phyloP scores from a whole-genome alignment of 2,113 vertebrate genomes.

The Xiphophorus couchianus region DNA sequence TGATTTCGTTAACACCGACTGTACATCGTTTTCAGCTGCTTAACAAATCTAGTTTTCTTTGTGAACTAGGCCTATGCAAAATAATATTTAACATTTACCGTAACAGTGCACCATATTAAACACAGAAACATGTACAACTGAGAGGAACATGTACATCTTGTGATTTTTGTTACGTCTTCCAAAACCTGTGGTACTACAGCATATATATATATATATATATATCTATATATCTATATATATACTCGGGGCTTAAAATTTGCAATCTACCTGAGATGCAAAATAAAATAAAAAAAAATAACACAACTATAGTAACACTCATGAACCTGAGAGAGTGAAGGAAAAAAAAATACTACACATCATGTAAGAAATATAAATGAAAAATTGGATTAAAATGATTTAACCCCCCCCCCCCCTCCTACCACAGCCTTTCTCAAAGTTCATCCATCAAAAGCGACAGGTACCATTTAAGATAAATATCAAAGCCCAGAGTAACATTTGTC shows the following conservation, averaged over 20 bases:
- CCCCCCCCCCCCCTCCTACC: neutral
- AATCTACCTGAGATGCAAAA: constrained; percentile 87
- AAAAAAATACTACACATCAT: constrained; percentile 68
- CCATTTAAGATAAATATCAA: constrained; percentile 61
- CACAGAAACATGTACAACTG: constrained; percentile 80
- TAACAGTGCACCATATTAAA: constrained; percentile 83
- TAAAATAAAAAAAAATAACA: constrained; percentile 35
- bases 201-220: constrained; percentile 37
- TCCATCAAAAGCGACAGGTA: constrained; percentile 44
- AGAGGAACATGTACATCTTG: constrained; percentile 77
- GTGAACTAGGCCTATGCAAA: constrained; percentile 82
- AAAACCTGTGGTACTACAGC: constrained; percentile 71
- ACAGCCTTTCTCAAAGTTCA: constrained; percentile 15
- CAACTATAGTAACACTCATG: constrained; percentile 74
- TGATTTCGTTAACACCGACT: constrained; percentile 73
- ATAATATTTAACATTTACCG: constrained; percentile 77
- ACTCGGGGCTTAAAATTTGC: constrained; percentile 73
- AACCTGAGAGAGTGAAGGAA: constrained; percentile 81
- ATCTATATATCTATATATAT: constrained; percentile 49
- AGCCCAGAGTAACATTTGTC: constrained; percentile 44
- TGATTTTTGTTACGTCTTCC: constrained; percentile 59
- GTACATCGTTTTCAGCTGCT: constrained; percentile 73
- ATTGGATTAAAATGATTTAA: constrained; percentile 22
- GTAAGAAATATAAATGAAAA: constrained; percentile 41
- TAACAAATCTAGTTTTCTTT: constrained; percentile 81